These are phyloP conservation scores for Ariolimax columbianus DNA, from an alignment of 2,888 invertebrate genomes.

Conservation along the genomic window DNA sequence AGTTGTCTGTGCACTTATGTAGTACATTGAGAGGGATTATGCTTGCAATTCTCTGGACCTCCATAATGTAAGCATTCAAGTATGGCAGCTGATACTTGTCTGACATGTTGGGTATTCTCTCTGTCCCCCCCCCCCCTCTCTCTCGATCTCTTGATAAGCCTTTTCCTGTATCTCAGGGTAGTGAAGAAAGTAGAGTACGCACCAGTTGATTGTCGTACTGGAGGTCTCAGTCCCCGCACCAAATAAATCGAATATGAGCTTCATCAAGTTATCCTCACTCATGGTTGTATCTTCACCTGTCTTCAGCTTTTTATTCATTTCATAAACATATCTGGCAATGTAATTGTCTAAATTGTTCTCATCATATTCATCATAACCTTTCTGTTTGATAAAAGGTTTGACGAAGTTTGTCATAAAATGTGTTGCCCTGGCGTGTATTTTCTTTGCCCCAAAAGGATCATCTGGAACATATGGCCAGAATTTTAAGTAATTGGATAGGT, in stretches of 20 bases:
- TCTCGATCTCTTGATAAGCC: slow-evolving; percentile 47
- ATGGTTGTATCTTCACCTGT: neutral
- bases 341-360: neutral
- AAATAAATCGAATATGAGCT: neutral
- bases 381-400: neutral
- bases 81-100: slow-evolving; percentile 72
- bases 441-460: slow-evolving; percentile 7
- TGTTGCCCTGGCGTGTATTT: neutral
- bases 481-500: neutral
- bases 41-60: too few species aligned
- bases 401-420: too few species aligned
- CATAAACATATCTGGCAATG: neutral
- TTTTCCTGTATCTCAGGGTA: slow-evolving; percentile 81
- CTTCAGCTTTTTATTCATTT: neutral
- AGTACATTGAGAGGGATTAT: too few species aligned
- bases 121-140: neutral
- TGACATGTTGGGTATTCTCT: slow-evolving; percentile 70
- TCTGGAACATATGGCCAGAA: neutral
- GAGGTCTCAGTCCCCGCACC: slow-evolving; percentile 83
- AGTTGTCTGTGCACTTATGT: too few species aligned
- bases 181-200: neutral
- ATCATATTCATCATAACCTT: neutral
- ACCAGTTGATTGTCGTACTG: slow-evolving; percentile 82
- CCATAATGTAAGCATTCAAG: too few species aligned
- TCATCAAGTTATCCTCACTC: neutral